Conservation (phyloP, 2,888 invertebrate species). For the Sphaeridia pumilis region DNA sequence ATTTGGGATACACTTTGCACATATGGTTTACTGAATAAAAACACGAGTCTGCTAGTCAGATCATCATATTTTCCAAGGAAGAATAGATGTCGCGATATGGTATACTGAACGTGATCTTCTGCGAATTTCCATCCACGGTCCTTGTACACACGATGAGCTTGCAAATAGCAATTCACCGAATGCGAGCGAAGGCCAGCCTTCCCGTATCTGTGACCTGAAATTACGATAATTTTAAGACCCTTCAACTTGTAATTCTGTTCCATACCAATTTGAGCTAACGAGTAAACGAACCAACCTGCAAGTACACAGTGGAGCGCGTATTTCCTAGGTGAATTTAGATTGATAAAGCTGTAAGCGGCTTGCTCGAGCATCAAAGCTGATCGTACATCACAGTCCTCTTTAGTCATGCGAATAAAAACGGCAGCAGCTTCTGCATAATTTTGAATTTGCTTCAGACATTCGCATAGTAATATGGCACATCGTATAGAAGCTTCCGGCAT, state of each 20-base stretch:
- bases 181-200: slow-evolving; percentile 87
- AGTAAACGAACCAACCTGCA: slow-evolving; percentile 49
- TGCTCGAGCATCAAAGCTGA: slow-evolving; percentile 90
- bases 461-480: slow-evolving; percentile 76
- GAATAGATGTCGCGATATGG: slow-evolving; percentile 79
- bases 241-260: no score
- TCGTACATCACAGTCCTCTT: slow-evolving; percentile 91
- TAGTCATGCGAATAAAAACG: slow-evolving; percentile 87
- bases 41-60: slow-evolving; percentile 37
- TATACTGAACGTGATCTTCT: slow-evolving; percentile 91
- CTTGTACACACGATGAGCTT: slow-evolving; percentile 69
- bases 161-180: slow-evolving; percentile 79
- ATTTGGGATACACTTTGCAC: slow-evolving; percentile 23
- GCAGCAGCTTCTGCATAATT: slow-evolving; percentile 86
- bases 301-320: slow-evolving; percentile 94
- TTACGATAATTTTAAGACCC: slow-evolving; percentile 2
- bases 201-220: slow-evolving; percentile 82
- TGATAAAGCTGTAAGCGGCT: slow-evolving; percentile 82
- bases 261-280: no score
- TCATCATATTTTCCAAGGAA: slow-evolving; percentile 47
- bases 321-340: slow-evolving; percentile 59
- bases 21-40: slow-evolving; percentile 54
- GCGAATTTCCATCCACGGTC: slow-evolving; percentile 79
- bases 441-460: slow-evolving; percentile 67
- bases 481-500: slow-evolving; percentile 85